Evolutionary conservation across 2,888 invertebrate species (phyloP), one percentile per base, ranked within the genome.

Genomic region (Bellardia pandia): DNA sequence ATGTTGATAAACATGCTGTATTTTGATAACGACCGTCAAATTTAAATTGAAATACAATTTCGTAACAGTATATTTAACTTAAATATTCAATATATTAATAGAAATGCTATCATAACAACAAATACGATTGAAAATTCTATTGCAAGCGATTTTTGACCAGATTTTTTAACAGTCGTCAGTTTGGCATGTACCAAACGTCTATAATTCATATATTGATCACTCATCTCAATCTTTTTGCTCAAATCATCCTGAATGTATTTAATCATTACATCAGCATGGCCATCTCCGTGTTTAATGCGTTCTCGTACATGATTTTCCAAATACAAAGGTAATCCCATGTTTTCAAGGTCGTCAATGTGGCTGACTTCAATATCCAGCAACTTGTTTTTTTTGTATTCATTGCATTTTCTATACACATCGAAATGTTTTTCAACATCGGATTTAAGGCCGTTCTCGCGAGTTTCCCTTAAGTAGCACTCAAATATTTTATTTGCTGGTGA

Each of bases 91-190:
- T 33, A 33, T 33, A 4, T 33, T 33, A 33, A 60, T 9, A 30
- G 7, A 58, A 58, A 58, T 23, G 6, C 14, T n/a, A n/a, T 53
- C 13, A 53, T 53, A 33, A 60, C 13, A 33, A 14, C 13, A 33
- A 60, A 60, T 60, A 33, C 33, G 0, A 60, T 60, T 33, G 14
- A 33, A 33, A 33, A 60, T 33, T 60, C 33, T 11, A 88, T 90
- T 4, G 53, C n/a, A 90, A 90, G 83, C 92, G 33, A n/a, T 8
- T 45, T 33, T 48, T 51, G 48, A 11, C 68, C 68, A 30, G 68
- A 33, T 48, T 30, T 33, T 4, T n/a, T 14, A 51, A 13, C 13
- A 6, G 7, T 23, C 3, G 16, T 30, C 11, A 51, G 14, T n/a
- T 48, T 48, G 8, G 33, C 14, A 69, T 14, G n/a, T n/a, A 69